A percentile compares a stretch with the other conserved stretches of the same genome.
These are phyloP conservation scores for Danaus plexippus DNA, from an alignment of 1,140 invertebrate genomes.

Conservation along the genomic window DNA sequence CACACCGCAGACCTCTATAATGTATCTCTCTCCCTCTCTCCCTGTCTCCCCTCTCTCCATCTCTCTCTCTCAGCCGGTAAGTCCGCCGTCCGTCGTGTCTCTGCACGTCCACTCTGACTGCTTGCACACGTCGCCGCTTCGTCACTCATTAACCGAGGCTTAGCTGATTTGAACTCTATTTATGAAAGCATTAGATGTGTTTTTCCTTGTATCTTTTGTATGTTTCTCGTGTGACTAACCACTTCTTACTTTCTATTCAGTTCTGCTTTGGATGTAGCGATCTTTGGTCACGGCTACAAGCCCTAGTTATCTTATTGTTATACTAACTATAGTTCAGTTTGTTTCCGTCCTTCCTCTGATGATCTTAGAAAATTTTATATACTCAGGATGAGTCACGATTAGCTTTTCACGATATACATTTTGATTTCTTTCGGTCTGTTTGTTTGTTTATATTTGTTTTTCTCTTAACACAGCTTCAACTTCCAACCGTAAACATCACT, in stretches of 20 bases:
- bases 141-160: constrained; percentile 36
- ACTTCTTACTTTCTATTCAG: constrained; percentile 7
- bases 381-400: constrained; percentile 1
- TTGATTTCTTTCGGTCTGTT: neutral
- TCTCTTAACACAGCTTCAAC: no score
- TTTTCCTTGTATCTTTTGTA: constrained; percentile 6
- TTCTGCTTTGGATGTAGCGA: constrained; percentile 18
- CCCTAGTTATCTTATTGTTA: no score
- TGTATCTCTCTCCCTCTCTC: no score
- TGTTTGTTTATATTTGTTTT: no score
- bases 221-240: constrained; percentile 20
- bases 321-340: no score
- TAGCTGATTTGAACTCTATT: constrained; percentile 21
- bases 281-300: no score
- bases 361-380: no score
- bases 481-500: no score
- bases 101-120: constrained; percentile 20
- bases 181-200: constrained; percentile 4
- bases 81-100: constrained; percentile 18
- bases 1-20: constrained; percentile 3
- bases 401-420: neutral
- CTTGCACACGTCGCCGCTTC: constrained; percentile 45
- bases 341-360: no score
- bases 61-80: constrained; percentile 9
- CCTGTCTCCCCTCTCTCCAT: no score